Base-by-base conservation (phyloP, 2,113 vertebrate species). In the Danionella cerebrum region DNA sequence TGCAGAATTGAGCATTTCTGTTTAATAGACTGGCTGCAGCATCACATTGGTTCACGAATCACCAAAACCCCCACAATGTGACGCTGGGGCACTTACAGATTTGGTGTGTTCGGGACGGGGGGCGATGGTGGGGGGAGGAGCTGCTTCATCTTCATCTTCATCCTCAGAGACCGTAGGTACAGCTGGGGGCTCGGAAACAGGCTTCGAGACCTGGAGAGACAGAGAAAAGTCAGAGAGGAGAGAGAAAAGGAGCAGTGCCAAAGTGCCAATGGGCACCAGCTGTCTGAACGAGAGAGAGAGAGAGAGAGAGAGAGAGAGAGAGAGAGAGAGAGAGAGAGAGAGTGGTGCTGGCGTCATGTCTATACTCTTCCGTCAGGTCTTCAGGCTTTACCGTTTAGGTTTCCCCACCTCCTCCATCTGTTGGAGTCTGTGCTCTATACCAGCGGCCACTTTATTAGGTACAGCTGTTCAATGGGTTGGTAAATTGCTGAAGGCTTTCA, bases 91-190 rank as follows among this genome's bases (percentile, higher is more conserved):
- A 12, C 5, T 35, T 19, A 97, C 96, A 18, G 96, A 98, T 89
- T 96, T 98, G 25, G 96, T 98, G 86, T 98, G 94, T 14, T 97
- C 93, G 1, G 96, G 96, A 10, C 95, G 87, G 0, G 96, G 96
- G 25, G 95, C 94, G 53, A 98, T 91, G 73, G 91, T 87, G 0
- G 96, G 96, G 0, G 96, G 94, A 2, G 93, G 92, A 16, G 89
- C 83, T 1, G 89, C 90, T 65, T 98, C 94, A 0, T 96, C 93
- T 51, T 92, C 51, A 11, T 96, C 93, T 62, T 91, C 89, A 8
- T 91, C 89, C 65, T 97, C 95, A 1, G 93, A 96, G n/a, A 98
- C 91, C 0, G 91, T 91, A 11, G 89, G 89, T 22, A 97, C 92
- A 4, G 91, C 91, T 0, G 93, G 93, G 0, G 88, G 90, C 86